phyloP scores from a whole-genome alignment of 1,140 invertebrate genomes.

The Drosophila ambigua region DNA sequence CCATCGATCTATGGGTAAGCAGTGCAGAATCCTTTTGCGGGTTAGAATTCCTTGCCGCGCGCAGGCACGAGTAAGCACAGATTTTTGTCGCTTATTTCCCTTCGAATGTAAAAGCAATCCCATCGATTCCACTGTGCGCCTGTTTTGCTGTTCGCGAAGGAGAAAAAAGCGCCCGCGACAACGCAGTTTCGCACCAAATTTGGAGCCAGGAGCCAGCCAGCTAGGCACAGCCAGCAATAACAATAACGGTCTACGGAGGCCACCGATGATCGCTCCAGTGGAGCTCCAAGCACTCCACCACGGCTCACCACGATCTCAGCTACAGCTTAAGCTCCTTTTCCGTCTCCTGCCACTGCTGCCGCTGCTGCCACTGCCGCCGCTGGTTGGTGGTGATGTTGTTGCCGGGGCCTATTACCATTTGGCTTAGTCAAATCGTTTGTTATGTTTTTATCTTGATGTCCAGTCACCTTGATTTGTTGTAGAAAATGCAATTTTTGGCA shows the following conservation, averaged over 20 bases:
- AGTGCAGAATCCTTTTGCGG: too few relatives aligned
- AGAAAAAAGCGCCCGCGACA: constrained; percentile 50
- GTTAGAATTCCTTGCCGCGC: too few relatives aligned
- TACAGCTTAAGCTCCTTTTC: constrained; percentile 6
- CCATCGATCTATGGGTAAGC: too few relatives aligned
- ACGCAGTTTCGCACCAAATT: constrained; percentile 81
- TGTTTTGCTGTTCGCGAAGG: constrained; percentile 27
- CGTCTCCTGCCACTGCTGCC: constrained; percentile 27
- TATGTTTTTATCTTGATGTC: constrained; percentile 83
- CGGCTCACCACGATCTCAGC: constrained; percentile 4
- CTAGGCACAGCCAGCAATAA: constrained; percentile 59
- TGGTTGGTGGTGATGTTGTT: constrained; percentile 37
- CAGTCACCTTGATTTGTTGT: constrained; percentile 83
- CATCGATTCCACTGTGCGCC: constrained; percentile 46
- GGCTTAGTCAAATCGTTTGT: constrained; percentile 82
- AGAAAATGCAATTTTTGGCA: constrained; percentile 81
- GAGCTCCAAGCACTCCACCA: constrained; percentile 6
- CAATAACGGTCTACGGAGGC: constrained; percentile 64
- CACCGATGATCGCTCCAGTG: constrained; percentile 41
- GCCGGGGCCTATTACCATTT: constrained; percentile 74
- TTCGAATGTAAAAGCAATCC: background rate
- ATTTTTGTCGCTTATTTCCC: too few relatives aligned
- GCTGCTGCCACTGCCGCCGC: constrained; percentile 28
- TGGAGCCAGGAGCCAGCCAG: constrained; percentile 61
- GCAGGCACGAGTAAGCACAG: too few relatives aligned